Conservation (phyloP, 1,140 invertebrate genomes). For the Dendrolimus punctatus region DNA sequence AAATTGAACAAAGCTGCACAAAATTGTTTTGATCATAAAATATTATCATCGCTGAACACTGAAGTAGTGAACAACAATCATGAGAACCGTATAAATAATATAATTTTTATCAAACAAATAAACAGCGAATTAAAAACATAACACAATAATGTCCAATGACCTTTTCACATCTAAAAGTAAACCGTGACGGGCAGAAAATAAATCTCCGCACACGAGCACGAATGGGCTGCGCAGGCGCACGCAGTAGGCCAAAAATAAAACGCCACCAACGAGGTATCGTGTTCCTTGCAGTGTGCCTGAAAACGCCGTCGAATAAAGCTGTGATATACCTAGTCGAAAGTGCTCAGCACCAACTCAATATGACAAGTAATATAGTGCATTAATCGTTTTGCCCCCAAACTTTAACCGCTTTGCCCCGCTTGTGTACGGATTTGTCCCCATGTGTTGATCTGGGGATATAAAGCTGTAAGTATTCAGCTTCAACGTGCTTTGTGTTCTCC, state of each 20-base stretch:
- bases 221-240: conserved; percentile 35
- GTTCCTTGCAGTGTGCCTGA: conserved; percentile 44
- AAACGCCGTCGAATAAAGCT: conserved; percentile 22
- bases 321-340: conserved; percentile 48
- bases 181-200: conserved; percentile 39
- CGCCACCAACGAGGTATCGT: conserved; percentile 41
- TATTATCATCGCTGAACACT: too few relatives aligned
- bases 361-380: conserved; percentile 57
- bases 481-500: too few relatives aligned
- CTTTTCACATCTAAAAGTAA: conserved; percentile 63
- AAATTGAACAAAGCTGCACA: background rate
- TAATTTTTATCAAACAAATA: conserved; percentile 1
- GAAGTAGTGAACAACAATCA: too few relatives aligned
- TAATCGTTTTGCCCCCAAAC: conserved; percentile 11
- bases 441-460: conserved; percentile 31
- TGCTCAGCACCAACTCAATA: conserved; percentile 28
- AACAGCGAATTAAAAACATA: conserved; percentile 16
- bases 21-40: too few relatives aligned
- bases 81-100: too few relatives aligned
- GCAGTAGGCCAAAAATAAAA: conserved; percentile 45
- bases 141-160: conserved; percentile 54
- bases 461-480: conserved; percentile 43
- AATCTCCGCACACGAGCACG: conserved; percentile 9
- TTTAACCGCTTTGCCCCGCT: conserved; percentile 19
- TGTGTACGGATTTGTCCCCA: conserved; percentile 43